Evolutionary conservation across 2,888 invertebrate genomes (phyloP), one percentile per base, ranked within the genome.

Genomic region (Sarcophaga subvicina): DNA sequence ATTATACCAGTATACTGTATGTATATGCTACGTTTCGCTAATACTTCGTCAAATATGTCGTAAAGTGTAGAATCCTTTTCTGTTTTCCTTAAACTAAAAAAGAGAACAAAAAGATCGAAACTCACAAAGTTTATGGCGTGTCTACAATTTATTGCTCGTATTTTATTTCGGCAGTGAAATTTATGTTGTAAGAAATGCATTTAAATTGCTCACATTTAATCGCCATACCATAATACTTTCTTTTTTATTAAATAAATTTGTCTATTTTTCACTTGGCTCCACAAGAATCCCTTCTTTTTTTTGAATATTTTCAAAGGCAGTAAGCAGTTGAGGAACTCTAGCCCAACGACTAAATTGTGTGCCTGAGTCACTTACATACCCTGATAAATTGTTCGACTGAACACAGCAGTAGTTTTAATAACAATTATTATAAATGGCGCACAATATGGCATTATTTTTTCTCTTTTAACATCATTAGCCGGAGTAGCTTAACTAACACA

Each of bases 361-460:
- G 12, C 17, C 54, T 14, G 54, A 54, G 54, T 54, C 54, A 54
- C 54, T 54, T 17, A 54, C 54, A 54, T 5, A 54, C 54, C 4
- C 54, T 54, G 54, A 54, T 14, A 54, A 54, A 54, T 54, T 12
- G 54, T 54, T 54, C 12, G 54, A 54, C 17, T 54, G 54, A 54
- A 54, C 54, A 20, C 70, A 17, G 20, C 25, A 62, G 83, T 47
- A 69, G 73, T 80, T 84, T 84, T 80, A 75, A 75, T 84, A 84
- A 84, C 70, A 79, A 75, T 80, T 84, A 84, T 79, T 78, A 83
- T 79, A 83, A 83, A 83, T 79, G 73, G 69, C 47, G 45, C 45
- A 79, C 79, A 79, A 79, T 79, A 83, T 75, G 83, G 79, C 59
- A 49, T 22, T 54, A 54, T 54, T 54, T 83, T 84, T 37, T 37